Percentiles rank a stretch among this genome's conserved stretches.
These are phyloP conservation scores for Lepidonotus clava DNA, from an alignment of 2,888 invertebrate species.

Conservation along the genomic window DNA sequence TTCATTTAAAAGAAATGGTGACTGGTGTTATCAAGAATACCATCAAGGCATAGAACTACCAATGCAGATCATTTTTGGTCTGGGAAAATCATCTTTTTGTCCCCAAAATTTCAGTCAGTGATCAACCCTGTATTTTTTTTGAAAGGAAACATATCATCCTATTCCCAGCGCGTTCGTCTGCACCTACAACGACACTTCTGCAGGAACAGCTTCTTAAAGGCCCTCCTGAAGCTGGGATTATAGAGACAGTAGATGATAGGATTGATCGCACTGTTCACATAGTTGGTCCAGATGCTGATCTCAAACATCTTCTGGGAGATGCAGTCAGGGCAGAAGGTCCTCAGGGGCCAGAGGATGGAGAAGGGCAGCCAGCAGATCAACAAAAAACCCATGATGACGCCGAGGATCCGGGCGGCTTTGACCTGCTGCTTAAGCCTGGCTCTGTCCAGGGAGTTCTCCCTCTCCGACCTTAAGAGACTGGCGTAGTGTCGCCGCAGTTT, in stretches of 20 bases:
- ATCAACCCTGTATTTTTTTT: too few relatives aligned
- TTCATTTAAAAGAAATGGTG: too few relatives aligned
- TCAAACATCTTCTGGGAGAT: slow-evolving; percentile 66
- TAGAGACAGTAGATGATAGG: slow-evolving; percentile 72
- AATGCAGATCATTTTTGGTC: too few relatives aligned
- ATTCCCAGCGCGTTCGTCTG: too few relatives aligned
- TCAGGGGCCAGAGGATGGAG: slow-evolving; percentile 70
- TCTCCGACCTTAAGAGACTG: slow-evolving; percentile 54
- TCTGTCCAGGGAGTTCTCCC: slow-evolving; percentile 58
- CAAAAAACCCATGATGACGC: slow-evolving; percentile 68
- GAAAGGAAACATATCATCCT: too few relatives aligned
- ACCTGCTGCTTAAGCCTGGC: slow-evolving; percentile 64
- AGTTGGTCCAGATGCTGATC: slow-evolving; percentile 70
- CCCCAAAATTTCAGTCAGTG: too few relatives aligned
- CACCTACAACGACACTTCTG: neutral
- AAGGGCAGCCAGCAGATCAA: slow-evolving; percentile 72
- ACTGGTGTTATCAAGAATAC: too few relatives aligned
- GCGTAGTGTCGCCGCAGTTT: slow-evolving; percentile 57
- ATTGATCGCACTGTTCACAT: slow-evolving; percentile 70
- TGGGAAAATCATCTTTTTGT: too few relatives aligned
- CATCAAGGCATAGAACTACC: too few relatives aligned
- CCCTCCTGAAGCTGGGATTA: slow-evolving; percentile 63
- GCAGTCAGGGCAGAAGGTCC: slow-evolving; percentile 64
- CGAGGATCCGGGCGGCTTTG: slow-evolving; percentile 71
- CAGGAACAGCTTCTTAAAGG: slow-evolving; percentile 54